These are phyloP conservation scores for Dynastes tityus DNA, from an alignment of 2,888 invertebrate species.

Conservation along the genomic window DNA sequence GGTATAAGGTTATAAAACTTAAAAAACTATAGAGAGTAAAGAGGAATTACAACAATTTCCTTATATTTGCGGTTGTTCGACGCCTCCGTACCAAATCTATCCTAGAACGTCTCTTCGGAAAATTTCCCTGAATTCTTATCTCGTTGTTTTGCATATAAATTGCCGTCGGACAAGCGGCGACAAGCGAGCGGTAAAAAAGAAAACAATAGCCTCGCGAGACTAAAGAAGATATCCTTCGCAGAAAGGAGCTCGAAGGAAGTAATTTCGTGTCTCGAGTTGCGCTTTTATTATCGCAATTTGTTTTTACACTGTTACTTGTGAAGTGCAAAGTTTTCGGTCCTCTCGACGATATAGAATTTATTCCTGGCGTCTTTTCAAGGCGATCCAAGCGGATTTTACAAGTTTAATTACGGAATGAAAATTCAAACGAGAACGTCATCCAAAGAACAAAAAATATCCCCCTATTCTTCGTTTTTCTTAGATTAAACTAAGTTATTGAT, in stretches of 20 bases:
- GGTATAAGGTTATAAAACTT: too few species aligned
- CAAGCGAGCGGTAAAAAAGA: slow-evolving; percentile 15
- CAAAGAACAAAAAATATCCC: too few species aligned
- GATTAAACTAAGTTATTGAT: too few species aligned
- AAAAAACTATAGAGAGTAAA: too few species aligned
- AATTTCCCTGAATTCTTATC: slow-evolving; percentile 19
- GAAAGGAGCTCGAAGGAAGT: background rate
- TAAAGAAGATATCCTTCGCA: background rate
- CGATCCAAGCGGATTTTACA: too few species aligned
- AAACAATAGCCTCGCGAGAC: slow-evolving; percentile 21
- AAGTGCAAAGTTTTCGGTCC: background rate
- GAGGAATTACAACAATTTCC: too few species aligned
- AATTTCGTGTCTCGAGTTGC: slow-evolving; percentile 12
- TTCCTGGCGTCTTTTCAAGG: background rate
- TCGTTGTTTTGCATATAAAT: slow-evolving; percentile 23
- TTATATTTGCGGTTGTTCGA: too few species aligned
- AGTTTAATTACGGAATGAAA: too few species aligned
- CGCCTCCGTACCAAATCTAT: background rate
- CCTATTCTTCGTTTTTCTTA: too few species aligned
- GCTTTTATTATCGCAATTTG: slow-evolving; percentile 29
- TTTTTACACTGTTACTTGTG: slow-evolving; percentile 27
- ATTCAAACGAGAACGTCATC: too few species aligned
- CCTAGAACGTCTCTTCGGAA: background rate
- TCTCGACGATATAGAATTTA: background rate
- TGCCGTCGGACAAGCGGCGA: slow-evolving; percentile 5